Evolutionary conservation across 2,888 invertebrate species (phyloP), one percentile per base, ranked within the genome.

Genomic region (Pristionchus arcanus): DNA sequence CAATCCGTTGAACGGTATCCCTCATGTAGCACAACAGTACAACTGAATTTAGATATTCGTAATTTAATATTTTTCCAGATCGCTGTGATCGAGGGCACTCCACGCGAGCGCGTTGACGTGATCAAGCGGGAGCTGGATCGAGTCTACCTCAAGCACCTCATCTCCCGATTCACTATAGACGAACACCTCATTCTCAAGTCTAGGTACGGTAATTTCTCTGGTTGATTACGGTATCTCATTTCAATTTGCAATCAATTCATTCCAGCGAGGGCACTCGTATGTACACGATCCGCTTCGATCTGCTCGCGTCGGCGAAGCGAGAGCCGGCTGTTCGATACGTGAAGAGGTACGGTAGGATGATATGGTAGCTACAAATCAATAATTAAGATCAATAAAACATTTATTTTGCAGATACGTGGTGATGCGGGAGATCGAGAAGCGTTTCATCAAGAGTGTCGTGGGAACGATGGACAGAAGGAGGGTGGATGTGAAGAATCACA

Each of bases 131-230:
- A 96, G 93, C 96, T 99, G 63, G 97, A 97, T 85, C 96, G 97
- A 92, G 97, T 98, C 0, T 97, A 97, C 0, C 96, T 98, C 7
- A 96, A 97, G 0, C 97, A 98, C 95, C 95, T 96, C 49, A 37
- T 87, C 68, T 87, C 87, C 5, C 37, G 68, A 68, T 87, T 87
- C 87, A 87, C 87, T 16, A 87, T 87, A 21, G 87, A 87, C 34
- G 87, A 87, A 31, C 87, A 68, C 42, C 28, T 87, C 68, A 28
- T 68, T 15, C 87, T 87, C 68, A 87, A 87, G 31, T 49, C 37
- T 0, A 31, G 19, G 87, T 87, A 21, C 21, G 87, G 66, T 37
- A 28, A 49, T 11, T 13, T 11, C 42, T 49, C 42, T 49, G 1
- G 4, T 3, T 42, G 42, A 42, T 42, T 42, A 42, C 42, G 42